Base-by-base conservation (phyloP, 2,797 vertebrate genomes). In the Pygocentrus nattereri region DNA sequence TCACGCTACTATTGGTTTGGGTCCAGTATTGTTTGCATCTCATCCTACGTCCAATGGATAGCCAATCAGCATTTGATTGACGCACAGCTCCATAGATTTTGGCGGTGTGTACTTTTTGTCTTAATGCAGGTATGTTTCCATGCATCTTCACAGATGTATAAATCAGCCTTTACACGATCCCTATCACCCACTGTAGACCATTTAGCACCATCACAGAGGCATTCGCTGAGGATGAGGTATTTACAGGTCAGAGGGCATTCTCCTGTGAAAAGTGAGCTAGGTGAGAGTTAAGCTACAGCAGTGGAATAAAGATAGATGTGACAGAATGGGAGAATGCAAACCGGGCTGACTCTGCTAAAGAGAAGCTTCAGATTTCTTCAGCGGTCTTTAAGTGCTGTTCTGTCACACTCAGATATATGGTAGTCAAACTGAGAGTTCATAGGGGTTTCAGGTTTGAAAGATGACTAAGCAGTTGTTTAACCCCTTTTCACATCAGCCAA, bases 341-440 rank as follows among this genome's bases (percentile, higher is more conserved):
- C 44, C 30, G 23, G 71, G 68, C 44, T 18, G 68, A 19, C 25
- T 30, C 25, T 71, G 13, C 25, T 50, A 30, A 10, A 71, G 23
- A 50, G 41, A 71, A 71, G 67, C 41, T 25, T 49, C 41, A 25
- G 44, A 64, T 65, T 38, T 38, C 19, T 65, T 65, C 7, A 65
- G 18, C 7, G 21, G 62, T 38, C 0, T 65, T 38, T 38, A 65
- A 21, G 49, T 30, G 47, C 6, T 54, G 27, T 21, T 11, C 16
- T 52, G 16, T 30, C 49, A 72, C 23, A 50, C 3, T 21, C 49
- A 52, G 47, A 71, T 54, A 72, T 54, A 54, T 31, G 27, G 27
- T 6, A 52, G 69, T 19, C 27, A 19, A 21, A 25, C 15, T 72
- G 25, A 72, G 25, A 4, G 69, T 10, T 72, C 52, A 47, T 31